Percentiles rank a stretch among this genome's conserved stretches.
Conservation (phyloP, 30 jellyfish, hydroid and myxozoan genomes). For the Pelagia noctiluca region DNA sequence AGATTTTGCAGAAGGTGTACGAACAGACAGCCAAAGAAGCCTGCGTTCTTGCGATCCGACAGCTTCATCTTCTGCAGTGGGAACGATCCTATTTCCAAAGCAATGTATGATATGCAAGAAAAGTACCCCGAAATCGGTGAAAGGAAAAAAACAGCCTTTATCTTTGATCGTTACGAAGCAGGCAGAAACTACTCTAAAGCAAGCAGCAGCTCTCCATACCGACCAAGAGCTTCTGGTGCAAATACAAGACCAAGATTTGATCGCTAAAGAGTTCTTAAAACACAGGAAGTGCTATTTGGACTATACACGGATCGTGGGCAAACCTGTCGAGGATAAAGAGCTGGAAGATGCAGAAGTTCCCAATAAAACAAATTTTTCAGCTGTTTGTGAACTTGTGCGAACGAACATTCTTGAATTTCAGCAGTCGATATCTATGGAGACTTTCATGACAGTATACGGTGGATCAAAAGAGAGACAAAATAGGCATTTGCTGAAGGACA, state of each 20-base stretch:
- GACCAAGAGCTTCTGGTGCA: slow-evolving; percentile 37
- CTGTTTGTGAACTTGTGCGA: too few relatives aligned
- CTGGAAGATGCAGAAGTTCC: too few relatives aligned
- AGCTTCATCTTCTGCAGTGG: neutral
- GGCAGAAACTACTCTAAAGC: slow-evolving; percentile 14
- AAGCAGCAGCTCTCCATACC: slow-evolving; percentile 37
- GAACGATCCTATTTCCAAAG: slow-evolving; percentile 1
- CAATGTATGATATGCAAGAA: slow-evolving; percentile 9
- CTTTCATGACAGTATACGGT: slow-evolving; percentile 20
- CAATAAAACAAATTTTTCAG: too few relatives aligned
- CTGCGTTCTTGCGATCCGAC: slow-evolving; percentile 38
- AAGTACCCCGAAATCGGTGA: slow-evolving; percentile 21
- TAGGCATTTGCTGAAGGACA: too few relatives aligned
- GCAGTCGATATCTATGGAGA: too few relatives aligned
- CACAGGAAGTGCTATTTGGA: too few relatives aligned
- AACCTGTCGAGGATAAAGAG: too few relatives aligned
- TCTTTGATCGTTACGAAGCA: slow-evolving; percentile 15
- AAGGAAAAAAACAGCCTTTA: neutral
- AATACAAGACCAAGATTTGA: slow-evolving; percentile 41
- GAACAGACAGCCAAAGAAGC: slow-evolving; percentile 19
- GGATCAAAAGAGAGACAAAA: too few relatives aligned
- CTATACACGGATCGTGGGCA: too few relatives aligned
- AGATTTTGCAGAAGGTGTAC: slow-evolving; percentile 22
- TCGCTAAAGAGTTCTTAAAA: slow-evolving; percentile 16
- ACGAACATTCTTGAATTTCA: too few relatives aligned